Base-by-base conservation (phyloP, 2,888 invertebrate species). In the Cantharis flavilabris region DNA sequence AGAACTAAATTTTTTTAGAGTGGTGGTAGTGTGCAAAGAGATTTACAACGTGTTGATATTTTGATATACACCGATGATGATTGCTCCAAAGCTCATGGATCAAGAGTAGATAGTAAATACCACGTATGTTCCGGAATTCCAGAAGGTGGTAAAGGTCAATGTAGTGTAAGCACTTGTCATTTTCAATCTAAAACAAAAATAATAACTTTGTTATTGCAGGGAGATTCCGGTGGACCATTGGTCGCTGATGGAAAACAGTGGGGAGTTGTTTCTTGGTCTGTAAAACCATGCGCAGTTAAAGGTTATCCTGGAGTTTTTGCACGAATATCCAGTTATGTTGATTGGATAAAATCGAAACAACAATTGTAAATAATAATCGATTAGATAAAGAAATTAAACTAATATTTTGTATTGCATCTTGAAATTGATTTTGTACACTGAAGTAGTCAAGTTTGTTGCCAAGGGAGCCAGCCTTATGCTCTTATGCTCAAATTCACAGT, bases 281-380 rank as follows among this genome's bases (percentile, higher is more conserved):
- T 85, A 0, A 89, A 89, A 78, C 89, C 89, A 5, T 89, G 89
- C 69, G 84, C 88, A 0, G 80, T 84, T 3, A 84, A 86, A 3
- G 88, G 88, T 7, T 88, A 86, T 81, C 89, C 89, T 0, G 89
- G 89, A 4, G 89, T 89, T 9, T 89, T 87, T 72, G 88, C 89
- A 1, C 87, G 87, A 79, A 88, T 89, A 2, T 84, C 89, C 3
- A 78, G 71, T 14, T 86, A 82, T 70, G 77, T 83, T 30, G 81
- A 82, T 62, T 86, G 86, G 86, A 86, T 86, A 70, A 79, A 76
- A 13, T 30, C 72, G 1, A 69, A 73, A 62, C 49, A 49, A 49
- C 7, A 49, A 3, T 49, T 49, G 49, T 49, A 33, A 33, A 33
- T 13, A 33, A 30, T 30, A 30, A 10, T 11, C 28, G 26, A 26